Conservation (phyloP, 2,113 vertebrate genomes). For the Indicator maculatus region DNA sequence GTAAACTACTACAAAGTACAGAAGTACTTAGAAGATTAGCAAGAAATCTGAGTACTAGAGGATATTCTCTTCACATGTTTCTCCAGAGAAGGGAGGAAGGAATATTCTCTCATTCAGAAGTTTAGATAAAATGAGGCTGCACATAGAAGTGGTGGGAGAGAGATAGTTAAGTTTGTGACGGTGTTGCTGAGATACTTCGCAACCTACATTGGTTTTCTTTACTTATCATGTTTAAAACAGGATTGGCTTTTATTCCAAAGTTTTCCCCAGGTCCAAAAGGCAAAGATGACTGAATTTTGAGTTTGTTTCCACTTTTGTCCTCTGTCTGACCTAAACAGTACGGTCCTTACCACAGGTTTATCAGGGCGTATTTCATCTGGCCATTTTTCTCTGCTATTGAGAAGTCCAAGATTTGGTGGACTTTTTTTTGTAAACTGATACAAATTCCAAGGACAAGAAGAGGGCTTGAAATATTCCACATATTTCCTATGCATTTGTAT, state of each 20-base stretch:
- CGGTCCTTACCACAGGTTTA: neutral
- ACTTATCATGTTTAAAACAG: neutral
- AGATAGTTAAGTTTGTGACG: neutral
- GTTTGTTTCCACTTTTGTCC: neutral
- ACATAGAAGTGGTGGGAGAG: neutral
- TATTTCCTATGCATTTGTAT: neutral
- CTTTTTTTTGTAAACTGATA: neutral
- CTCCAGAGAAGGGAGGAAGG: neutral
- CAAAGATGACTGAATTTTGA: neutral
- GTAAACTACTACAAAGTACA: neutral
- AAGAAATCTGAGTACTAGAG: neutral
- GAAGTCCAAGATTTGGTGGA: neutral
- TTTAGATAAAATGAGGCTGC: neutral
- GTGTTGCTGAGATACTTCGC: neutral
- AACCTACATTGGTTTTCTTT: neutral
- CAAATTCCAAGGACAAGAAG: rapidly evolving
- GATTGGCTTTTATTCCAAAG: neutral
- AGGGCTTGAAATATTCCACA: neutral
- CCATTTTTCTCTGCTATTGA: neutral
- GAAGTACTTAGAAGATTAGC: neutral
- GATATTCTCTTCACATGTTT: neutral
- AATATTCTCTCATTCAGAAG: rapidly evolving
- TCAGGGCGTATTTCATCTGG: neutral
- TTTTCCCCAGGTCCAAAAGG: neutral
- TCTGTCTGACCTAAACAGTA: neutral